Evolutionary conservation across 2,888 invertebrate species (phyloP).

Genomic region (Chymomyza caudatula): DNA sequence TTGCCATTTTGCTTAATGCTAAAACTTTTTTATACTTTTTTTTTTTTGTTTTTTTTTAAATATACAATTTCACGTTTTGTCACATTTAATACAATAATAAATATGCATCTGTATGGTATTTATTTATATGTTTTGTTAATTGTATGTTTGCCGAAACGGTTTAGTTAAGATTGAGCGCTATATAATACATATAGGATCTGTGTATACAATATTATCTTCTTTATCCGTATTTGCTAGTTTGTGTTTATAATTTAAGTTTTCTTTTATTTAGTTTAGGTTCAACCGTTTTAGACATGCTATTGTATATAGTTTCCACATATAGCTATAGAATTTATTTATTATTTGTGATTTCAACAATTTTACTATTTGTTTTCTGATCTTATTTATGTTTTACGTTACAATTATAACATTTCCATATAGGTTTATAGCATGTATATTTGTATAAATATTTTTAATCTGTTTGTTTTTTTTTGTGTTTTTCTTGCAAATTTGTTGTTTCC

Average conservation of each 20-base stretch:
- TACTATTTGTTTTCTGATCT: neutral
- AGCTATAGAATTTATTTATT: constrained; percentile 66
- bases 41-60: neutral
- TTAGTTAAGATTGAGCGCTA: constrained; percentile 6
- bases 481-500: constrained; percentile 24
- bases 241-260: neutral
- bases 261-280: neutral
- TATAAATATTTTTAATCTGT: constrained; percentile 37
- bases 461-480: constrained; percentile 7
- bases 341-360: constrained; percentile 2
- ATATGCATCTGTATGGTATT: neutral
- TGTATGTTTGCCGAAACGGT: neutral
- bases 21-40: constrained; percentile 1
- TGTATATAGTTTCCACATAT: constrained; percentile 37
- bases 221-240: neutral
- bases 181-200: neutral
- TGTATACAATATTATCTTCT: neutral
- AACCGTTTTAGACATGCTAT: neutral
- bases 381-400: constrained; percentile 37
- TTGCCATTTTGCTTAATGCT: constrained; percentile 2
- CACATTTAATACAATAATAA: constrained; percentile 5
- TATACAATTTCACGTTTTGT: neutral
- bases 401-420: constrained; percentile 68
- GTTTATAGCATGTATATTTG: constrained; percentile 43
- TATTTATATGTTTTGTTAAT: neutral